Evolutionary conservation across 1,140 invertebrate genomes (phyloP).

Genomic region (Kradibia gibbosae): DNA sequence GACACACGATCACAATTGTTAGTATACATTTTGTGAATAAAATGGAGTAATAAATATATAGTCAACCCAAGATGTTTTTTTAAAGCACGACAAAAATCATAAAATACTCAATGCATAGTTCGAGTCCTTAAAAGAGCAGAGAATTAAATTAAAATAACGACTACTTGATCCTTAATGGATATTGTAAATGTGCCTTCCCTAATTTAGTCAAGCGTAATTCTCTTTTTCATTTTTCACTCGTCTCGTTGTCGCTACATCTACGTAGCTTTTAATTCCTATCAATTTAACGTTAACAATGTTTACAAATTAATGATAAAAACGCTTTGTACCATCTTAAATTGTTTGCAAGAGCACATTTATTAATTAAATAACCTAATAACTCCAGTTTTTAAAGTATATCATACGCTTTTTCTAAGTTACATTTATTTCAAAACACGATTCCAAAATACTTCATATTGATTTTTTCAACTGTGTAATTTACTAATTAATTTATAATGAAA

Average conservation of each 20-base stretch:
- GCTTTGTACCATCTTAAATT: no score
- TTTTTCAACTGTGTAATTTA: no score
- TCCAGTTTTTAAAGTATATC: no score
- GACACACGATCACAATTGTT: no score
- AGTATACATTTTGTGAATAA: not conserved
- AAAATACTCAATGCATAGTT: not conserved
- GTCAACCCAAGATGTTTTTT: not conserved
- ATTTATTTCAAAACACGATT: no score
- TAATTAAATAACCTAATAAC: no score
- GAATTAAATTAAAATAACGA: constrained; percentile 3
- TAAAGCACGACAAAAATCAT: not conserved
- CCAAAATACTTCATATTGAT: no score
- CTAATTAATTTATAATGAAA: no score
- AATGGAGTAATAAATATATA: not conserved
- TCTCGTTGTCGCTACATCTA: not conserved
- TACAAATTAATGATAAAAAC: not conserved
- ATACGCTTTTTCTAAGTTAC: no score
- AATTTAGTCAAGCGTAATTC: constrained; percentile 15
- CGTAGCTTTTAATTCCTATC: not conserved
- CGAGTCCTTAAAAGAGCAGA: not conserved
- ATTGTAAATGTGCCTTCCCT: constrained; percentile 20
- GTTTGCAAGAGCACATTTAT: no score
- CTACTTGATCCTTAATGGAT: constrained; percentile 10
- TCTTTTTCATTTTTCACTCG: not conserved
- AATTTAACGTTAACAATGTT: not conserved